phyloP scores from a whole-genome alignment of 2,113 vertebrate species.

The Ceuthmochares aereus region DNA sequence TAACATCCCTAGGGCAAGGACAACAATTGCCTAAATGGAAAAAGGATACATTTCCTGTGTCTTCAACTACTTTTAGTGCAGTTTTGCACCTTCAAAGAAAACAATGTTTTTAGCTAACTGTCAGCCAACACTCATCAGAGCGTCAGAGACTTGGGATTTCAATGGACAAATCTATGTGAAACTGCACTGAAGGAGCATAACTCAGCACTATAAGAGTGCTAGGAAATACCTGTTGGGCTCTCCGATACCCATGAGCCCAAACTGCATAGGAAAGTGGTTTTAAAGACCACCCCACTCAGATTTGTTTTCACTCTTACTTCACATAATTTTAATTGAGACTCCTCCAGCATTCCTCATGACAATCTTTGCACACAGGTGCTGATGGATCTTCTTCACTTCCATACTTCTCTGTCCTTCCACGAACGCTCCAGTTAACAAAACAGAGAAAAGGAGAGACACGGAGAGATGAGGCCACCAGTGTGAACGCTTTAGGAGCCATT shows the following conservation, averaged over 20 bases:
- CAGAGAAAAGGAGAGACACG: not conserved
- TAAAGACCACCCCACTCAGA: fast-evolving
- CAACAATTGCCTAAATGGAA: slow-evolving; percentile 57
- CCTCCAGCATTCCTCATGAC: fast-evolving
- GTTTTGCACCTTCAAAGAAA: slow-evolving; percentile 61
- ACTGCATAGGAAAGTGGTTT: not conserved
- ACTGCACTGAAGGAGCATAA: not conserved
- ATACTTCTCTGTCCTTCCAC: not conserved
- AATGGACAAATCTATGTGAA: not conserved
- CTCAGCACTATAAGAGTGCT: not conserved
- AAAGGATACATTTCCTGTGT: slow-evolving; percentile 66
- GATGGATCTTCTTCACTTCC: not conserved
- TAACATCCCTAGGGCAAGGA: slow-evolving; percentile 56
- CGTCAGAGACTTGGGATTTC: not conserved
- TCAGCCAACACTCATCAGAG: not conserved
- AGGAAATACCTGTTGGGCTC: not conserved
- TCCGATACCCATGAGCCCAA: not conserved
- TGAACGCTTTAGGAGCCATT: not conserved
- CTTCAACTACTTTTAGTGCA: slow-evolving; percentile 53
- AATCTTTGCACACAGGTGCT: not conserved
- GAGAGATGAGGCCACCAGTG: fast-evolving
- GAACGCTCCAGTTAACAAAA: not conserved
- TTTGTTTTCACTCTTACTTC: not conserved
- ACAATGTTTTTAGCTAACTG: not conserved
- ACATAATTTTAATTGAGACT: not conserved